These are phyloP conservation scores for Smittia aterrima DNA, from an alignment of 2,888 invertebrate genomes.

Conservation along the genomic window DNA sequence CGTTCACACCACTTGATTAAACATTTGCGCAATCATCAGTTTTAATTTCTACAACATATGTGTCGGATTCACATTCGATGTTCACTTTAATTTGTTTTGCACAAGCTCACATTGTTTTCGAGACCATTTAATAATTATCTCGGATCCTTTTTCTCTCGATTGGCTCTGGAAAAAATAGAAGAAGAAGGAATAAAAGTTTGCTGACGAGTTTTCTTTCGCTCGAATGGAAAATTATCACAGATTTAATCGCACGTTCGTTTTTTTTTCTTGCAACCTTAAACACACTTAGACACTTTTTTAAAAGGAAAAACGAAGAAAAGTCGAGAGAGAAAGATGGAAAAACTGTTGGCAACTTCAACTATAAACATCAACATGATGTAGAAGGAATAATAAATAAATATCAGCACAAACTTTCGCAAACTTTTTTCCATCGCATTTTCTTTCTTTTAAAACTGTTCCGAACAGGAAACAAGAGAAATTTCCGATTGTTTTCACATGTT, in stretches of 20 bases:
- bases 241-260: slow-evolving; percentile 1
- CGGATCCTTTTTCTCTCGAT: background rate
- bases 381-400: slow-evolving; percentile 36
- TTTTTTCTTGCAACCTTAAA: slow-evolving; percentile 9
- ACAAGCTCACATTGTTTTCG: background rate
- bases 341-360: slow-evolving; percentile 18
- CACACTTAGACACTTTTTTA: slow-evolving; percentile 28
- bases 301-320: background rate
- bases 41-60: slow-evolving; percentile 11
- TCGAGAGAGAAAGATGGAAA: background rate
- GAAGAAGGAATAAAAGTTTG: background rate
- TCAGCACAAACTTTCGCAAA: slow-evolving; percentile 20
- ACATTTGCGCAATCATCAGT: slow-evolving; percentile 30
- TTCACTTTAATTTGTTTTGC: background rate
- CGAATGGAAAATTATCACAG: slow-evolving; percentile 25
- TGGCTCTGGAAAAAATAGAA: slow-evolving; percentile 18
- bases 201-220: background rate
- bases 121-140: slow-evolving; percentile 34
- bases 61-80: background rate
- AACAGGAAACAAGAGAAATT: slow-evolving; percentile 31
- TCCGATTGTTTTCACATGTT: slow-evolving; percentile 35
- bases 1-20: slow-evolving; percentile 15
- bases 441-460: slow-evolving; percentile 17
- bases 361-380: slow-evolving; percentile 34
- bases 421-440: background rate